Percentiles rank a stretch among this genome's conserved stretches.
Evolutionary conservation across 2,113 vertebrate genomes (phyloP).

Genomic region (Clinocottus analis): DNA sequence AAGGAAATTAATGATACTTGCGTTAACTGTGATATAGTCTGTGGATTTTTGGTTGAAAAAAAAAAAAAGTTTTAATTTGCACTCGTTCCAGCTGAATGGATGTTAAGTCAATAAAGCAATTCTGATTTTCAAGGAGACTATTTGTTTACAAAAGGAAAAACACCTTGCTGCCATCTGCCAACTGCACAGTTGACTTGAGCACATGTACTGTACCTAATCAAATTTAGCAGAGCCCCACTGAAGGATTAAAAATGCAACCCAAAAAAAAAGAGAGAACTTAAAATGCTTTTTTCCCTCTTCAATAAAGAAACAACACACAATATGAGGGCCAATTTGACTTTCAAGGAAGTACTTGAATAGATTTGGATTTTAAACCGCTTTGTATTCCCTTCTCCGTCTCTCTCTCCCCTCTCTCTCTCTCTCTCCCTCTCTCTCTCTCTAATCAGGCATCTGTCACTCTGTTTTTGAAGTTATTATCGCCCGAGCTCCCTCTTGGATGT

Average conservation of each 20-base stretch:
- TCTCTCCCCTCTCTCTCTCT: slow-evolving; percentile 83
- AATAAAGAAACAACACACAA: slow-evolving; percentile 79
- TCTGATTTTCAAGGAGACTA: slow-evolving; percentile 79
- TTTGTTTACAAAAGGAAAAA: slow-evolving; percentile 79
- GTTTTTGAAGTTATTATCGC: slow-evolving; percentile 99
- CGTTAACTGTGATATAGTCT: slow-evolving; percentile 7
- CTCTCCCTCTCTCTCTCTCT: slow-evolving; percentile 94
- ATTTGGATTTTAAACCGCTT: slow-evolving; percentile 98
- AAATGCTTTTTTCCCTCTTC: slow-evolving; percentile 62
- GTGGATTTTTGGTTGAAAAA: slow-evolving; percentile 4
- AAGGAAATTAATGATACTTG: slow-evolving; percentile 33
- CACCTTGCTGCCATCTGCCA: slow-evolving; percentile 87
- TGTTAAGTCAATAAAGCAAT: slow-evolving; percentile 76
- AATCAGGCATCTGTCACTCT: slow-evolving; percentile 99
- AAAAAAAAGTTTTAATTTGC: slow-evolving; percentile 68
- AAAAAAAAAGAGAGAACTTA: slow-evolving; percentile 48
- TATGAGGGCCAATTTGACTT: slow-evolving; percentile 94
- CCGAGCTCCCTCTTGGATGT: slow-evolving; percentile 99
- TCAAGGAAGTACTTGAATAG: slow-evolving; percentile 97
- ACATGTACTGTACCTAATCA: slow-evolving; percentile 96
- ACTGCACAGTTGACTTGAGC: slow-evolving; percentile 88
- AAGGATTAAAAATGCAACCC: slow-evolving; percentile 71
- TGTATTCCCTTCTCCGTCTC: slow-evolving; percentile 83
- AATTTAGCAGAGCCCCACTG: slow-evolving; percentile 87
- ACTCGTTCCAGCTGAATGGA: slow-evolving; percentile 72